Evolutionary conservation across 2,797 vertebrate genomes (phyloP), one percentile per base, ranked within the genome.

Genomic region (Rhinoraja longicauda): DNA sequence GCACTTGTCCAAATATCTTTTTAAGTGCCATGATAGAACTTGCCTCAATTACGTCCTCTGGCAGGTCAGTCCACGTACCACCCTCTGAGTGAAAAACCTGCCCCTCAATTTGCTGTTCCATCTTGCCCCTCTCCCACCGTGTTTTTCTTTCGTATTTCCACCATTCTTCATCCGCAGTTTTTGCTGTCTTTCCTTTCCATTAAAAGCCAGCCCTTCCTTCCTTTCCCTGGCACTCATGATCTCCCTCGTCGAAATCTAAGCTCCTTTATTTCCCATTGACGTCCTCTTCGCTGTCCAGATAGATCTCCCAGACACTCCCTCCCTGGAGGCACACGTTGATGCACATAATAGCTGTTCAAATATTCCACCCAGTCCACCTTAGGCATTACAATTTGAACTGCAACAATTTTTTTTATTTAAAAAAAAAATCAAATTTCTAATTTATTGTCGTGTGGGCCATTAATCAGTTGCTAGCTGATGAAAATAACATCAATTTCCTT

Each of bases 401-500:
- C 36, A 29, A 29, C 24, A 39, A 36, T 29, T 72, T 53, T 72
- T 73, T 39, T 39, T 1, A 39, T 39, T 39, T 39, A n/a, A n/a
- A n/a, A 29, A 26, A 73, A 91, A 91, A 75, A 53, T 53, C 19
- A 36, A 73, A 36, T 1, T 73, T 67, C 32, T 32, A 53, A 1
- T 92, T 45, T 73, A n/a, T 75, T 92, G 10, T 4, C 73, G 21
- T n/a, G 26, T 10, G 1, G 26, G 62, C 29, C 90, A 92, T 75
- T 75, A 13, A 91, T 45, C 6, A 67, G 13, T 73, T 24, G 73
- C 21, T 45, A 36, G 12, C 67, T 29, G 45, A 29, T 72, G 24
- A 92, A 15, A 75, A 17, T 53, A 73, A 73, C 75, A 39, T 39
- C 90, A 92, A 70, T 70, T 92, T 75, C 72, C 26, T 21, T 92